Evolutionary conservation across 2,888 invertebrate species (phyloP).

Genomic region (Phengaris alcon): DNA sequence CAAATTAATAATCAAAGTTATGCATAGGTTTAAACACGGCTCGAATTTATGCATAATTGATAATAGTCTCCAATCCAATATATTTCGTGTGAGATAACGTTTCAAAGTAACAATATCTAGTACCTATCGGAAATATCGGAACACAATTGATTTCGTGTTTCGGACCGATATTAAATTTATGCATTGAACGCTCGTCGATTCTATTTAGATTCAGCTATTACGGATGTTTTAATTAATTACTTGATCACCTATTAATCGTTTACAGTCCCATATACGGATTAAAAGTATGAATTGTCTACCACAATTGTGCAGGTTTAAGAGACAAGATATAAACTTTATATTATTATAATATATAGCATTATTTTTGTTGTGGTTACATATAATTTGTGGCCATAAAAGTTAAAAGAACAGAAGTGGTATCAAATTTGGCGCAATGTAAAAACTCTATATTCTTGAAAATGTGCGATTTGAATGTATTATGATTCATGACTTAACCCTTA

Average conservation of each 20-base stretch:
- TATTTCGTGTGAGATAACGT: constrained; percentile 26
- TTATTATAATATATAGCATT: too few species aligned
- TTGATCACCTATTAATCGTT: neutral
- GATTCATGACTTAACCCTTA: neutral
- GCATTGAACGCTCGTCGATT: constrained; percentile 26
- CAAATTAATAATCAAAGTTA: neutral
- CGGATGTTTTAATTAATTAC: neutral
- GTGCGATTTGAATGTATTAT: neutral
- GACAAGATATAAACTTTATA: too few species aligned
- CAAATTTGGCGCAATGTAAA: neutral
- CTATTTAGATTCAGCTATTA: constrained; percentile 23
- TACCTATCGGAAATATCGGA: constrained; percentile 25
- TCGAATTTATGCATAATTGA: neutral
- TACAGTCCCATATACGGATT: neutral
- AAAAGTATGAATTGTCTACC: too few species aligned
- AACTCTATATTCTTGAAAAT: neutral
- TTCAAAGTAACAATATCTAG: constrained; percentile 27
- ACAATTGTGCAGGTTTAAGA: too few species aligned
- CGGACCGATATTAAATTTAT: constrained; percentile 30
- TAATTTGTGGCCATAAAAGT: too few species aligned
- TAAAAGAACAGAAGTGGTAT: too few species aligned
- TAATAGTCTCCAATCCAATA: constrained; percentile 16
- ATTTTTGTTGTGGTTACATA: too few species aligned
- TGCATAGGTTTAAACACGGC: neutral
- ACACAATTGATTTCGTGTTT: constrained; percentile 29